Conservation (phyloP, 2,113 vertebrate species). For the Atractosteus spatula region DNA sequence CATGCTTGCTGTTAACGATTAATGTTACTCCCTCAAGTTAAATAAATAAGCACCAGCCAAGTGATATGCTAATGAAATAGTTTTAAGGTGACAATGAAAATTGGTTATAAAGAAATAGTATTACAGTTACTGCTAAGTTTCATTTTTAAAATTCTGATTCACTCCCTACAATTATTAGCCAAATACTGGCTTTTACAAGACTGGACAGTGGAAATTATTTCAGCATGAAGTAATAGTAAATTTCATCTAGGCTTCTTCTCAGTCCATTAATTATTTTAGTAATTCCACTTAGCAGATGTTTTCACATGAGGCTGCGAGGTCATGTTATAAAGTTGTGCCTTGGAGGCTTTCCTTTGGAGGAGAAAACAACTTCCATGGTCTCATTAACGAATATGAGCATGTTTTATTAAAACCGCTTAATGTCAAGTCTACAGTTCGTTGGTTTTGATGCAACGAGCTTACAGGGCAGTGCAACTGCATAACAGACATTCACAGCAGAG, state of each 20-base stretch:
- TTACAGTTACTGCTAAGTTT: neutral
- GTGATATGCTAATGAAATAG: too few relatives aligned
- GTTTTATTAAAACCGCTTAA: constrained; percentile 6
- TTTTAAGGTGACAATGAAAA: too few relatives aligned
- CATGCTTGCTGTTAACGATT: too few relatives aligned
- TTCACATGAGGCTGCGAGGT: constrained; percentile 32
- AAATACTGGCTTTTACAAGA: constrained; percentile 12
- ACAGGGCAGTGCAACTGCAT: constrained; percentile 6
- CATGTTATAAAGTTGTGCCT: neutral
- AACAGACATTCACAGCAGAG: neutral
- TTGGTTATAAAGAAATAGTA: neutral
- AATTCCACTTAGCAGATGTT: constrained; percentile 36
- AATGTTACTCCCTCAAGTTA: too few relatives aligned
- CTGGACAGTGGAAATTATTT: constrained; percentile 21
- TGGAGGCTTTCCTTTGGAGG: constrained; percentile 7
- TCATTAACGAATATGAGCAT: constrained; percentile 15
- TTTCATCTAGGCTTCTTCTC: constrained; percentile 25
- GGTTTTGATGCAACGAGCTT: constrained; percentile 6
- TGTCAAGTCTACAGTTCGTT: constrained; percentile 4
- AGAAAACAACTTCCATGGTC: constrained; percentile 4
- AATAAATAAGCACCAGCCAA: too few relatives aligned
- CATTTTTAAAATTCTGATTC: constrained; percentile 2
- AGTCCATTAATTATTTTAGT: constrained; percentile 37
- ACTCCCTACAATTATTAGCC: constrained; percentile 9
- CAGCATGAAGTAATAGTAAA: constrained; percentile 28